Conservation (phyloP, 2,888 invertebrate species). For the Netelia fuscicornis region DNA sequence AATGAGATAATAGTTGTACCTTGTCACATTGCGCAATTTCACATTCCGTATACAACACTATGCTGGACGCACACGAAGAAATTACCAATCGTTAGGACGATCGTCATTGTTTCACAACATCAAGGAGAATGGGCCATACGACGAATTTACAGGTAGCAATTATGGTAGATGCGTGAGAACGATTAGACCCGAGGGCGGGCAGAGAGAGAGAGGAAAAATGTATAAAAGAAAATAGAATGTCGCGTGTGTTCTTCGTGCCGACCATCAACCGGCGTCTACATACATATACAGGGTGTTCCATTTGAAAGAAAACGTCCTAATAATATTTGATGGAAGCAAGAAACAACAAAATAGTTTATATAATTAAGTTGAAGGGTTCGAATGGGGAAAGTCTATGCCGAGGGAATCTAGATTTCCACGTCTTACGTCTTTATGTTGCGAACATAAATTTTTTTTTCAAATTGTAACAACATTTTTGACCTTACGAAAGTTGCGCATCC, state of each 20-base stretch:
- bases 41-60: neutral
- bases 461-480: too few species aligned
- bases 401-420: too few species aligned
- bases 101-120: neutral
- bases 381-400: too few species aligned
- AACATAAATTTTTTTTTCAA: too few species aligned
- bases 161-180: conserved; percentile 60
- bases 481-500: too few species aligned
- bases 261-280: conserved; percentile 21
- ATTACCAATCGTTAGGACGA: too few species aligned
- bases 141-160: conserved; percentile 64
- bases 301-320: too few species aligned
- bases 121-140: neutral
- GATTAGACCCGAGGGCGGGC: conserved; percentile 58
- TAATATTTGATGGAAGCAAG: too few species aligned
- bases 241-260: conserved; percentile 56
- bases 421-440: too few species aligned
- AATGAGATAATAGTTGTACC: conserved; percentile 9
- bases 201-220: conserved; percentile 30
- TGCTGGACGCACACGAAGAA: neutral
- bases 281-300: neutral
- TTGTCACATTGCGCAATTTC: conserved; percentile 34
- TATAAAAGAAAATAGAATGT: conserved; percentile 28
- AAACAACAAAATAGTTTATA: too few species aligned
- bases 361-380: too few species aligned